phyloP scores from a whole-genome alignment of 2,888 invertebrate genomes.

The Linyphia triangularis region DNA sequence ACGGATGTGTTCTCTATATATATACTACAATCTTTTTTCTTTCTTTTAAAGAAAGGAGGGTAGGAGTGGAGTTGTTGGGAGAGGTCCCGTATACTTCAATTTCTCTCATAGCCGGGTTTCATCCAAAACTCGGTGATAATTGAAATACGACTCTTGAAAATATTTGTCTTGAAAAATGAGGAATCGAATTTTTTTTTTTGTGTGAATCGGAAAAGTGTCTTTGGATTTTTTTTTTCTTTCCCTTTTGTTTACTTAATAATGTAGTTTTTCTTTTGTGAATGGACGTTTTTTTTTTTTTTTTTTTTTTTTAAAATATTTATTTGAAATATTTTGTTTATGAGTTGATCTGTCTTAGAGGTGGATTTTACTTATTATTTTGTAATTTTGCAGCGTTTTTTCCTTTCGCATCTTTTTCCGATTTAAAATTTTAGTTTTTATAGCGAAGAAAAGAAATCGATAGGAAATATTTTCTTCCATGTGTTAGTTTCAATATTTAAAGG shows the following conservation, averaged over 20 bases:
- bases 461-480: constrained; percentile 32
- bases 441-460: constrained; percentile 11
- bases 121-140: constrained; percentile 58
- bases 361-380: constrained; percentile 33
- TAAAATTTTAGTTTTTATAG: constrained; percentile 3
- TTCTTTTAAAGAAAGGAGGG: constrained; percentile 15
- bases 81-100: constrained; percentile 38
- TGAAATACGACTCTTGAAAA: constrained; percentile 72
- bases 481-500: constrained; percentile 4
- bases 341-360: not conserved
- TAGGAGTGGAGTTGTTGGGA: too few relatives aligned
- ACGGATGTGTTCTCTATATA: constrained; percentile 23
- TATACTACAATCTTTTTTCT: constrained; percentile 13
- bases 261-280: too few relatives aligned
- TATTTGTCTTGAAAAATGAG: constrained; percentile 75
- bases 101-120: constrained; percentile 16
- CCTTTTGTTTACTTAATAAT: not conserved
- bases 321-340: not conserved
- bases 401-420: not conserved
- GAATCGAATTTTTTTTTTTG: not conserved
- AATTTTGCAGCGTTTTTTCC: not conserved
- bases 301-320: too few relatives aligned
- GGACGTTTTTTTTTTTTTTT: too few relatives aligned
- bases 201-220: not conserved
- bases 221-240: not conserved